These are phyloP conservation scores for Elegia similella DNA, from an alignment of 2,888 invertebrate genomes.

Conservation along the genomic window DNA sequence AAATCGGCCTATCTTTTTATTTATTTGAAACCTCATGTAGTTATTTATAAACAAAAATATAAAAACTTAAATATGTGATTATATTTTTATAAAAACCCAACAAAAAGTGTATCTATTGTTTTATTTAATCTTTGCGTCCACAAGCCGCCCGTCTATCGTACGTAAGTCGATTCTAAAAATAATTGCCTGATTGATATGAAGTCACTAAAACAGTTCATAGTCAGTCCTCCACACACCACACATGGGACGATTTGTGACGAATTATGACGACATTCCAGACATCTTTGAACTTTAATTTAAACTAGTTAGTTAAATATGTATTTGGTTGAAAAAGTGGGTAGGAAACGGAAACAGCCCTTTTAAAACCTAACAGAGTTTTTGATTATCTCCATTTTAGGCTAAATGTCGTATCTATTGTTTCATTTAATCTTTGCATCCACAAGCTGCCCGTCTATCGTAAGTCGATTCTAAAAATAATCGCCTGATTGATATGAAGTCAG, in stretches of 20 bases:
- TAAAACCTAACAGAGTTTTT: no score
- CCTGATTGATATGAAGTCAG: constrained; percentile 32
- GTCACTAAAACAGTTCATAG: not conserved
- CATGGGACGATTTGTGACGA: not conserved
- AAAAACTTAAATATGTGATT: no score
- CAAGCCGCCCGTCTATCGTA: constrained; percentile 33
- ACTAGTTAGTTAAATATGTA: no score
- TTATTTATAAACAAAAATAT: no score
- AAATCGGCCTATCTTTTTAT: no score
- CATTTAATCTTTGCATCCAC: constrained; percentile 29
- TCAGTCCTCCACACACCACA: not conserved
- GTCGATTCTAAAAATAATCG: constrained; percentile 40
- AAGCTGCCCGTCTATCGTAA: constrained; percentile 38
- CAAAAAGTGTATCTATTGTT: constrained; percentile 4
- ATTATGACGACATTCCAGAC: not conserved
- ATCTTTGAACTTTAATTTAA: not conserved
- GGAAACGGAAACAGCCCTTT: no score
- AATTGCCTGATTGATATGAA: constrained; percentile 35
- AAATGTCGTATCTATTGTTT: constrained; percentile 5
- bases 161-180: constrained; percentile 45
- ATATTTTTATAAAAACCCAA: no score
- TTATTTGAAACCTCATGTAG: no score
- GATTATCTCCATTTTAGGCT: no score
- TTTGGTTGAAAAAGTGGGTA: no score
- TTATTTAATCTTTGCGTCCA: constrained; percentile 29